Base-by-base conservation (phyloP, 2,113 vertebrate genomes). In the Asarcornis scutulata region DNA sequence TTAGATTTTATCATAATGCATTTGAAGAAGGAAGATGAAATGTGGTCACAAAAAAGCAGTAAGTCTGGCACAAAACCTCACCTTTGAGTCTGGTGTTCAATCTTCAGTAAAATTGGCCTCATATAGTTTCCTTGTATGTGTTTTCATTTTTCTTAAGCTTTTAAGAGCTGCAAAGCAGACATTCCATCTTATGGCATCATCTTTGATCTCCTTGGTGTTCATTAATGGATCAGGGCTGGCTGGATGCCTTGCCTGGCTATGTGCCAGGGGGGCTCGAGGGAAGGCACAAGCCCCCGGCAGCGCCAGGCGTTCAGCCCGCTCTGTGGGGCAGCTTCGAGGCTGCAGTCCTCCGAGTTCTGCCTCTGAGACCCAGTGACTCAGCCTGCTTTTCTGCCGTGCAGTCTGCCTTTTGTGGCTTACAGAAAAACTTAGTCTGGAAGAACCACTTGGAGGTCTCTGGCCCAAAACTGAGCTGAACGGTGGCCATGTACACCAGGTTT, bases 121-220 rank as follows among this genome's bases (percentile, higher is more conserved):
- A 20, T 48, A 11, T 2, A 23, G 32, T 21, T 40, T 77, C 50
- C n/a, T 62, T 58, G 7, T 44, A 17, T 27, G 38, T 73, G 59
- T 89, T 91, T 91, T 83, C 29, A 76, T 88, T 91, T 88, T 53
- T 79, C 58, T 77, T 60, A 64, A 69, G 85, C 90, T 91, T 91
- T 89, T 80, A 89, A 88, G 55, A 73, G 36, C 29, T 50, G 36
- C 71, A 83, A 89, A 83, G 8, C 42, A 66, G 50, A 44, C 23
- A 44, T 18, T 95, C 73, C 63, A 27, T 94, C 48, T 82, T 79
- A 38, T 58, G 29, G 38, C 72, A 32, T 34, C 67, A 44, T 55
- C 75, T 77, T 50, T 91, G 79, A 80, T 74, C 88, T 93, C 44
- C 88, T 69, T 38, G 48, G 64, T 62, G 58, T 34, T 88, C 8